Conservation (phyloP, 2,113 vertebrate species). For the Microtus richardsoni region DNA sequence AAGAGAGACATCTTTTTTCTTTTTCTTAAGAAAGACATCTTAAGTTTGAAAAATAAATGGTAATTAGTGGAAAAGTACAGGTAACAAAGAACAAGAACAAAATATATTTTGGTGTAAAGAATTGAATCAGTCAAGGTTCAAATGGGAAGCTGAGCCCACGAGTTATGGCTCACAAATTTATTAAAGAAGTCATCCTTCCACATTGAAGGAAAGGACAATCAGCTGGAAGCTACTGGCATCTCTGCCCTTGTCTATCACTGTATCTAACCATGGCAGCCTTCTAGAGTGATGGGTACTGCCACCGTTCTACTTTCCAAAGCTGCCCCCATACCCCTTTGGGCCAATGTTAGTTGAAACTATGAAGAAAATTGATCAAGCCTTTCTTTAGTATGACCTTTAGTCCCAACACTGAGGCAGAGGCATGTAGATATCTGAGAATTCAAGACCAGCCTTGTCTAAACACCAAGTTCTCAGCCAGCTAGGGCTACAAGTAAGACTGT, state of each 20-base stretch:
- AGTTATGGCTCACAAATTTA: neutral
- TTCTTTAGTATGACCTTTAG: neutral
- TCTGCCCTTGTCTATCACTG: neutral
- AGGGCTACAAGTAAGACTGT: neutral
- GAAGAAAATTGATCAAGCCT: neutral
- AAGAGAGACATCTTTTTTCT: neutral
- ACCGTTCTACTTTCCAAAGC: slow-evolving; percentile 3
- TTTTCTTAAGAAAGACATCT: neutral
- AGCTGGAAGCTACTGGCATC: neutral
- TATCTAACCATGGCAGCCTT: neutral
- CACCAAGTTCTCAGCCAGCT: neutral
- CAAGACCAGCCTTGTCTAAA: neutral
- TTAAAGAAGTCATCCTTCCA: neutral
- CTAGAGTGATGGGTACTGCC: neutral
- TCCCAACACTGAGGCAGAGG: neutral
- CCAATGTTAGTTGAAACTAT: neutral
- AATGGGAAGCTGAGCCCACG: neutral
- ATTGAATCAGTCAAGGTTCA: neutral
- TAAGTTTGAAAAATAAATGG: slow-evolving; percentile 10
- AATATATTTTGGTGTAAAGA: slow-evolving; percentile 16
- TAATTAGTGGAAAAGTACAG: slow-evolving; percentile 41
- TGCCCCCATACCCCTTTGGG: neutral
- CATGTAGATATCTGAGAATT: neutral
- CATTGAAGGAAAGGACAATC: neutral
- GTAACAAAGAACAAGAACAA: neutral